Evolutionary conservation across 30 jellyfish, hydroid and myxozoan genomes (phyloP), one percentile per base, ranked within the genome.

Genomic region (Chironex yamaguchii): DNA sequence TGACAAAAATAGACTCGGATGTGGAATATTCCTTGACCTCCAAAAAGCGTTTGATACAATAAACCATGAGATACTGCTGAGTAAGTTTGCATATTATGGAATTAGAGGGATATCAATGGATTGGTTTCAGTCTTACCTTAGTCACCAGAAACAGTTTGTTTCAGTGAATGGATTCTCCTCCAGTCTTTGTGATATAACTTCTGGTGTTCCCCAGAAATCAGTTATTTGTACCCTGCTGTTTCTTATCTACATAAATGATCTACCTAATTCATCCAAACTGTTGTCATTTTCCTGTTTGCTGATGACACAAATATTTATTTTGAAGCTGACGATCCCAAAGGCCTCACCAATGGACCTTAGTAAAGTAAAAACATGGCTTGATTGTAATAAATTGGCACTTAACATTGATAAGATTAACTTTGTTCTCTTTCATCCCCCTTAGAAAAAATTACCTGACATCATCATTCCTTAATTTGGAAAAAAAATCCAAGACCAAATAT

Each of bases 181-280:
- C 26, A 62, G 81, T 4, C 2, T 54, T 34, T 62, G 90, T 79
- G 76, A 34, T 22, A 79, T 81, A 81, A 25, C 84, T 27, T 81
- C 76, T 42, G 50, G 76, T 81, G 84, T 48, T 66, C 91, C 91
- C 52, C 91, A 62, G 82, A 82, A 82, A 22, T 79, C 90, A 30
- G 90, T 31, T 52, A 71, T 76, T 25, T 63, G 81, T 2, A 77
- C 89, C 2, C 35, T 76, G 89, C 80, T 76, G 49, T 51, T 76
- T 52, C 78, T 52, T 32, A 52, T 76, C 26, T 53, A 76, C 35
- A 33, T 76, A 49, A 76, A 76, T 76, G 89, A 76, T 66, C 35
- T 76, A 33, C 80, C 66, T 32, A 76, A 53, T 23, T 76, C 89
- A n/a, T 76, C 34, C 21, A 76, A 76, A 49, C 88, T 52, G 17